Evolutionary conservation across 2,888 invertebrate genomes (phyloP), one percentile per base, ranked within the genome.

Genomic region (Vannuccia rotundouncinata): DNA sequence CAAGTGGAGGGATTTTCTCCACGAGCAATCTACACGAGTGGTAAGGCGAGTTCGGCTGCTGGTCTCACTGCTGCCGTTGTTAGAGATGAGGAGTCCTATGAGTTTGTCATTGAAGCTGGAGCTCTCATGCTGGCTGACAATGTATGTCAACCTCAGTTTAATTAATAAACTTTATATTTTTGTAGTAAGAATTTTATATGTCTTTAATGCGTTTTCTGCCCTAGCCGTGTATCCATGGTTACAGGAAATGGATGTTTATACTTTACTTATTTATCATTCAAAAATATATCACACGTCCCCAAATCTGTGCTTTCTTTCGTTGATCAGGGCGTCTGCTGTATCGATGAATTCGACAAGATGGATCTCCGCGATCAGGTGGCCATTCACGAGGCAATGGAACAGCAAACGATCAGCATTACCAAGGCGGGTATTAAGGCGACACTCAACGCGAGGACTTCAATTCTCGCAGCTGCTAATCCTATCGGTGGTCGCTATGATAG

Each of bases 331-430:
- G 94, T 98, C 75, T 98, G 98, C 85, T 98, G 98, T 87, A 99
- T 99, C 84, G 99, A 99, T 86, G 99, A 99, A 89, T 99, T 99
- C 89, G 99, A 99, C 88, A 99, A 99, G 90, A 99, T 99, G 99
- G 98, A 99, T 88, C 91, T 91, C 0, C 91, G 92, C 76, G 99
- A 99, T 90, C 98, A 99, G 88, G 96, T 99, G 1, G 98, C 99
- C 74, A 99, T 99, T 84, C 99, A 99, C 90, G 99, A 99, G 89
- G 99, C 99, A 0, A 99, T 99, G 99, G 99, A 99, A 90, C 99
- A 99, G 86, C 99, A 99, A 89, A 99, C 99, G 0, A 99, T 99
- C 84, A 96, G 97, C 0, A 91, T 99, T 81, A 97, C 99, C 0
- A 99, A 99, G 91, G 94, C 90, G 81, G 90, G 90, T 22, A 89